These are phyloP conservation scores for Eonycteris spelaea DNA, from an alignment of 2,113 vertebrate species.

Conservation along the genomic window DNA sequence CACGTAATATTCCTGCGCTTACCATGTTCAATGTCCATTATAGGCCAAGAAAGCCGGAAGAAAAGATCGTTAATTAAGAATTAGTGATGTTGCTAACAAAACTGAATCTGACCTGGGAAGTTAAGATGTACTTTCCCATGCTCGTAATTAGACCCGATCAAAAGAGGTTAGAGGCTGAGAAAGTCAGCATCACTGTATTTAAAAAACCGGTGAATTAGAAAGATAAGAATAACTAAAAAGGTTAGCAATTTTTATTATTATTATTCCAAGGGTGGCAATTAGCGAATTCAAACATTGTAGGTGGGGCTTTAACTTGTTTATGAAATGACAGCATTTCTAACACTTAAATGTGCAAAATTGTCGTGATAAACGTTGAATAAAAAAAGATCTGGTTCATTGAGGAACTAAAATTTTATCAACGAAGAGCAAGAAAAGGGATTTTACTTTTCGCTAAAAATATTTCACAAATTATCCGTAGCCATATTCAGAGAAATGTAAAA, in stretches of 20 bases:
- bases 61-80: neutral
- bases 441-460: neutral
- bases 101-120: neutral
- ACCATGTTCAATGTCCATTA: neutral
- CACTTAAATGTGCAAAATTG: neutral
- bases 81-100: too few relatives aligned
- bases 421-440: neutral
- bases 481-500: conserved; percentile 47
- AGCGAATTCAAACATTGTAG: neutral
- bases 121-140: neutral
- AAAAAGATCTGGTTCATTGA: neutral
- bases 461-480: conserved; percentile 37
- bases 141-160: neutral
- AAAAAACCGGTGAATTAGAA: neutral
- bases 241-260: neutral
- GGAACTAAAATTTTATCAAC: neutral
- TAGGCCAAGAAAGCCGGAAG: neutral
- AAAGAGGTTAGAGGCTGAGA: neutral
- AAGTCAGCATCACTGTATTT: neutral
- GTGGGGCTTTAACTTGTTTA: neutral
- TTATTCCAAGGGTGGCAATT: neutral
- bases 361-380: neutral
- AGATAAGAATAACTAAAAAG: neutral
- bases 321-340: neutral
- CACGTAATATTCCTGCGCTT: too few relatives aligned